These are phyloP conservation scores for Forbesichthys papilliferus DNA, from an alignment of 2,113 vertebrate genomes.

Conservation along the genomic window DNA sequence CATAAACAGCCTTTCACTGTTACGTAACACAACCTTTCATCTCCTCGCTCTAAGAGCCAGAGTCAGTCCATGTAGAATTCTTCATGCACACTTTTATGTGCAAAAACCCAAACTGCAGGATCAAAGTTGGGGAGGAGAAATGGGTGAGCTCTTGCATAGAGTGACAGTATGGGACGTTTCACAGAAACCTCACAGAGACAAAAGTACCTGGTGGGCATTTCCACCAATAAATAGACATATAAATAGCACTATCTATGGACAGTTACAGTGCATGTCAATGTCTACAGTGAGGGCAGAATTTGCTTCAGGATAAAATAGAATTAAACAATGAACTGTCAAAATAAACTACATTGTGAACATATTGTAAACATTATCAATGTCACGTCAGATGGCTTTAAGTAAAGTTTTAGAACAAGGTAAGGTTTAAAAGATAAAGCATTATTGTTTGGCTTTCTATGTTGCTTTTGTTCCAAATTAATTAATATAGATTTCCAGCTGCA, in stretches of 20 bases:
- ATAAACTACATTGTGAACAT: too few species aligned
- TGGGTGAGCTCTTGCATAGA: not conserved
- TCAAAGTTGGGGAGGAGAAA: slow-evolving; percentile 37
- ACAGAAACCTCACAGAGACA: slow-evolving; percentile 28
- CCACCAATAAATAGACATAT: slow-evolving; percentile 16
- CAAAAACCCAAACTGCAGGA: slow-evolving; percentile 27
- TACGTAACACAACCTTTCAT: slow-evolving; percentile 66
- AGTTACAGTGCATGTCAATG: too few species aligned
- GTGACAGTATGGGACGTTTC: slow-evolving; percentile 32
- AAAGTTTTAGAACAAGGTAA: too few species aligned
- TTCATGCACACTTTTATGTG: slow-evolving; percentile 47
- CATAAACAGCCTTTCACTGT: slow-evolving; percentile 50
- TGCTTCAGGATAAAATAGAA: too few species aligned
- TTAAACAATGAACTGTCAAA: too few species aligned
- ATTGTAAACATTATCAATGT: too few species aligned
- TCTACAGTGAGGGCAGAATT: too few species aligned
- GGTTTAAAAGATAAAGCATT: too few species aligned
- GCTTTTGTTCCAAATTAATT: too few species aligned
- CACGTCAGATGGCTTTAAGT: too few species aligned
- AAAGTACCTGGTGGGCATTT: slow-evolving; percentile 29
- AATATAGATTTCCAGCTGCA: too few species aligned
- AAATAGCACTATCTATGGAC: not conserved
- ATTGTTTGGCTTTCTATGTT: too few species aligned
- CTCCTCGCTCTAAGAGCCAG: slow-evolving; percentile 48
- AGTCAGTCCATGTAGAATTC: slow-evolving; percentile 52